Base-by-base conservation (phyloP, 2,113 vertebrate species). In the Poecile atricapillus region DNA sequence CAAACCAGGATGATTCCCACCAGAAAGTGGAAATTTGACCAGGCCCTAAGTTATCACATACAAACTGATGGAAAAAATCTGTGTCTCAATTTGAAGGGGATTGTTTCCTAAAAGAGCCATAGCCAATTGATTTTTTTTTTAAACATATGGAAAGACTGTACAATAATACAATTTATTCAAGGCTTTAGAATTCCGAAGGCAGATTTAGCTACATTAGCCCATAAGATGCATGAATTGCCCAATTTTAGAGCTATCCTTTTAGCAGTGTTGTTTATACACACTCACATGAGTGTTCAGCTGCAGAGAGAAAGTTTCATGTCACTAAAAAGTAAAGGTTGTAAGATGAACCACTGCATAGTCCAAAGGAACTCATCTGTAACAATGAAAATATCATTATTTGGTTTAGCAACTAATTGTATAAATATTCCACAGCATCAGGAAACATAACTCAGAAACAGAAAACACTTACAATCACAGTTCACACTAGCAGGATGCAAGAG, bases 21-120 rank as follows among this genome's bases (percentile, higher is more conserved):
- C 83, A 96, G 67, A 95, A 87, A 91, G 67, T 21, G 33, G 89
- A 95, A 95, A 94, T 80, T 74, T 96, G 95, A 95, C 50, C 84
- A 85, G 81, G 24, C 47, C 15, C 30, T 55, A 25, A 62, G 65
- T 94, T 91, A 89, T 78, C 86, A 67, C 39, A 62, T 30, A 56
- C 25, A 83, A 77, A 94, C 53, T 74, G 91, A 93, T 35, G 70
- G 92, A 91, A 95, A 39, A 93, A 94, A 95, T 92, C 75, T 63
- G 39, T 78, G 52, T 52, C 50, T 85, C 59, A 44, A 0, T 85
- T 95, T 49, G 53, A 62, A 89, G 65, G 59, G 39, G 39, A 88
- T 77, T 24, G 5, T 83, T 94, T 90, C 46, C 50, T 65, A 69
- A 80, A 50, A 59, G 37, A 90, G 31, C 76, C 88, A 87, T 75